Evolutionary conservation across 2,797 vertebrate species (phyloP).

Genomic region (Gephyroberyx darwinii): DNA sequence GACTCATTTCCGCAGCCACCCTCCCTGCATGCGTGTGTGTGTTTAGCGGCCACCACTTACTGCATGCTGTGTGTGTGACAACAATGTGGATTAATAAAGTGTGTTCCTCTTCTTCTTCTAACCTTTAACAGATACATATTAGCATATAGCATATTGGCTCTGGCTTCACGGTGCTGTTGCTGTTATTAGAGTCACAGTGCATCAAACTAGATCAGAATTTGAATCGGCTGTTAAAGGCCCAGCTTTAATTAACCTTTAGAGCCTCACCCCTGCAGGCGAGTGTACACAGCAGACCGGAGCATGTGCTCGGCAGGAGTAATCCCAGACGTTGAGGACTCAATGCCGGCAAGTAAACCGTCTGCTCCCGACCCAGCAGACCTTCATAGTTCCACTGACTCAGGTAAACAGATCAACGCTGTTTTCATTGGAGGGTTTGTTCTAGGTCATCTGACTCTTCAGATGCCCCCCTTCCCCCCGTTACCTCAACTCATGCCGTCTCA

Average conservation of each 20-base stretch:
- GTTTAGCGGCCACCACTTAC: too few relatives aligned
- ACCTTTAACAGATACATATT: not conserved
- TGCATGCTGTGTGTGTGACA: too few relatives aligned
- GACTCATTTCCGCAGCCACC: too few relatives aligned
- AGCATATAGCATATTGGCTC: not conserved
- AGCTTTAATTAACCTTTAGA: conserved; percentile 57
- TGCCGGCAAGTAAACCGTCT: conserved; percentile 15
- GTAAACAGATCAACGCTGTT: conserved; percentile 58
- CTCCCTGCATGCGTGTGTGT: too few relatives aligned
- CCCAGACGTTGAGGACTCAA: conserved; percentile 20
- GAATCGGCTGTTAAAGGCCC: conserved; percentile 11
- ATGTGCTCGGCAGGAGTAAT: conserved; percentile 38
- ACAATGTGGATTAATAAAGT: too few relatives aligned
- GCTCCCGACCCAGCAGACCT: conserved; percentile 38
- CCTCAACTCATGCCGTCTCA: conserved; percentile 55
- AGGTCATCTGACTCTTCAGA: conserved; percentile 26
- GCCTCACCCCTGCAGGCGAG: conserved; percentile 60
- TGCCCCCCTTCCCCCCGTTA: conserved; percentile 6
- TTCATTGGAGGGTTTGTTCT: conserved; percentile 34
- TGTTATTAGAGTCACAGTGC: conserved; percentile 17
- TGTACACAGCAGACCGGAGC: conserved; percentile 77
- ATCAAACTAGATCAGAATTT: conserved; percentile 33
- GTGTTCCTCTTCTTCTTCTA: too few relatives aligned
- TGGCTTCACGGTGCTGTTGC: not conserved
- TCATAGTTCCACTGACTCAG: conserved; percentile 55